Evolutionary conservation across 2,113 vertebrate species (phyloP).

Genomic region (Drymodes brunneopygia): DNA sequence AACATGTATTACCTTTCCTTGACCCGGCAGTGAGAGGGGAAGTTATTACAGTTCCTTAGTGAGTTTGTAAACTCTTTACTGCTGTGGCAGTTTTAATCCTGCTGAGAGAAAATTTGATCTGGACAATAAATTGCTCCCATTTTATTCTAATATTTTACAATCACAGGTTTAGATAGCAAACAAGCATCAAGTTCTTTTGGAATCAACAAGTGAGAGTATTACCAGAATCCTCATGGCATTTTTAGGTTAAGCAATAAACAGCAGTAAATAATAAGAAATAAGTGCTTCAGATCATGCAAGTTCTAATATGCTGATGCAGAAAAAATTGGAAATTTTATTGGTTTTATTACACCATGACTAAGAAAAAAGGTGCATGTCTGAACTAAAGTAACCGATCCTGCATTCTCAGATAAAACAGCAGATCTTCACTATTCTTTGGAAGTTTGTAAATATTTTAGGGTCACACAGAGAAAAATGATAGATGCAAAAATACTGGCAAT

Average conservation of each 20-base stretch:
- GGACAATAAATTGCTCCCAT: conserved; percentile 60
- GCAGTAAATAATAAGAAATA: neutral
- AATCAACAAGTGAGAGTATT: conserved; percentile 16
- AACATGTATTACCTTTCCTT: conserved; percentile 74
- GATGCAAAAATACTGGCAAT: neutral
- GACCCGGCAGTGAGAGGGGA: conserved; percentile 70
- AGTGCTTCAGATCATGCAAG: neutral
- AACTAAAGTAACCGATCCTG: neutral
- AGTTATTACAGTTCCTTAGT: conserved; percentile 76
- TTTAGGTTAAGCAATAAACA: conserved; percentile 13
- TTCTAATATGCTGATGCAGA: neutral
- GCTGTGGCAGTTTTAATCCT: conserved; percentile 73
- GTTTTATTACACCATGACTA: neutral
- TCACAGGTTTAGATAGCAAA: conserved; percentile 53
- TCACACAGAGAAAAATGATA: neutral
- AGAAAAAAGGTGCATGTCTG: neutral
- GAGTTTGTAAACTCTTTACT: conserved; percentile 78
- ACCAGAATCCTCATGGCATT: conserved; percentile 18
- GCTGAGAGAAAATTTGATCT: conserved; percentile 59
- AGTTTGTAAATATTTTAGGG: neutral
- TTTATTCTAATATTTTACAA: conserved; percentile 64
- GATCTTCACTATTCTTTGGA: neutral
- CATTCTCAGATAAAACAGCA: neutral
- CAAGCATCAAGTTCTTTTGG: conserved; percentile 16
- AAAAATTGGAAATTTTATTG: neutral